Evolutionary conservation across 1,140 invertebrate genomes (phyloP), one percentile per base, ranked within the genome.

Genomic region (Nasonia vitripennis): DNA sequence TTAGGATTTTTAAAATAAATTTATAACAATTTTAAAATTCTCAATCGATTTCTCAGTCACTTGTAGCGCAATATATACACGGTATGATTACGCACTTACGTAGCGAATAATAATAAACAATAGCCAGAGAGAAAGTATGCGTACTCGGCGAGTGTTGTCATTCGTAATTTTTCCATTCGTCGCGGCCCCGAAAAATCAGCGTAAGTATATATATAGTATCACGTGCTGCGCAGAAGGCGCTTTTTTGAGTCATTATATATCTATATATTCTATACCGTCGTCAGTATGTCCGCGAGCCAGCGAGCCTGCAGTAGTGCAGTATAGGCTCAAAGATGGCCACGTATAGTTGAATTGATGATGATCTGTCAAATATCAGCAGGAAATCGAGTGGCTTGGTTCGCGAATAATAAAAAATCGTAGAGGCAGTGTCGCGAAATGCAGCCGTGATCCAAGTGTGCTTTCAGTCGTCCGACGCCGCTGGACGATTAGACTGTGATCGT

Each of bases 301-400:
- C 23, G 2, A 71, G 3, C 34, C 34, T 71, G 9, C 70, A 9
- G 20, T 71, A 71, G 3, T 71, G 9, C 70, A 9, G 20, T 71
- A 71, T n/a, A 83, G 20, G 55, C 67, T 67, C 51, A 85, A 85
- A 85, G 83, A 85, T 80, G 83, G 83, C 83, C 78, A 85, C 77
- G 11, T 27, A 14, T 75, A 85, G 78, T 85, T 62, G 78, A 85
- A 10, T 45, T 74, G 84, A 85, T 81, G 84, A 85, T 81, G 84
- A 85, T 77, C 78, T 85, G 84, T 85, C 78, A 85, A 85, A 85
- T 68, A 78, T 85, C 84, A 85, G 23, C 14, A 71, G 68, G 23
- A 27, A 74, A 11, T 37, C 75, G n/a, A 41, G 41, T 48, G 4
- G n/a, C 37, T 75, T 68, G 31, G 20, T 20, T 7, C 17, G 17